These are phyloP conservation scores for Argyra leucocephala DNA, from an alignment of 2,888 invertebrate species.

Conservation along the genomic window DNA sequence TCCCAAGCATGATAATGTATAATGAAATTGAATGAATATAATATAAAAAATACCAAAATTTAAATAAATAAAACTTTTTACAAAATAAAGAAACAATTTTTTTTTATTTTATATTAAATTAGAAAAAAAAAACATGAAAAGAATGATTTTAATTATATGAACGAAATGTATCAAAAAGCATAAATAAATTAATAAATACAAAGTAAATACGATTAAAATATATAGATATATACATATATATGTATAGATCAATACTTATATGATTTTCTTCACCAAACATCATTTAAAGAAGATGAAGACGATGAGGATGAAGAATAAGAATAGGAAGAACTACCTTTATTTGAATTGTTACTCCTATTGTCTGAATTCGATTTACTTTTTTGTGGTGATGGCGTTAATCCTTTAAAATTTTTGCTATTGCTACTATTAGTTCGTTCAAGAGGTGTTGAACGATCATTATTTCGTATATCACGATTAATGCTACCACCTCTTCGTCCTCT, in stretches of 20 bases:
- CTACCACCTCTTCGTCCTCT: conserved; percentile 32
- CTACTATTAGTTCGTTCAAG: neutral
- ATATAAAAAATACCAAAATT: neutral
- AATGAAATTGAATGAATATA: neutral
- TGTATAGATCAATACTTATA: too few relatives aligned
- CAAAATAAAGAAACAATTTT: neutral
- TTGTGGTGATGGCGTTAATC: neutral
- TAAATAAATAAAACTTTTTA: neutral
- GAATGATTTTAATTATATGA: too few relatives aligned
- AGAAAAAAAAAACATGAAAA: too few relatives aligned
- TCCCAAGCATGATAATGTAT: neutral
- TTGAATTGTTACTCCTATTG: conserved; percentile 8
- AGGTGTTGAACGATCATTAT: neutral
- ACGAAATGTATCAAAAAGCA: too few relatives aligned
- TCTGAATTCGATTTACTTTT: neutral
- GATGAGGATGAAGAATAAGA: neutral
- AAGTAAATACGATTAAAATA: too few relatives aligned
- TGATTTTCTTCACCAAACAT: neutral
- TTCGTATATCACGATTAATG: neutral
- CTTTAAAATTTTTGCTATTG: neutral
- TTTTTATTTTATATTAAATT: too few relatives aligned
- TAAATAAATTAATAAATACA: too few relatives aligned
- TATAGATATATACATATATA: too few relatives aligned
- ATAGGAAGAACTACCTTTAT: conserved; percentile 8
- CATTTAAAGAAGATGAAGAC: neutral